Evolutionary conservation across 2,113 vertebrate species (phyloP).

Genomic region (Sceloporus tristichus): DNA sequence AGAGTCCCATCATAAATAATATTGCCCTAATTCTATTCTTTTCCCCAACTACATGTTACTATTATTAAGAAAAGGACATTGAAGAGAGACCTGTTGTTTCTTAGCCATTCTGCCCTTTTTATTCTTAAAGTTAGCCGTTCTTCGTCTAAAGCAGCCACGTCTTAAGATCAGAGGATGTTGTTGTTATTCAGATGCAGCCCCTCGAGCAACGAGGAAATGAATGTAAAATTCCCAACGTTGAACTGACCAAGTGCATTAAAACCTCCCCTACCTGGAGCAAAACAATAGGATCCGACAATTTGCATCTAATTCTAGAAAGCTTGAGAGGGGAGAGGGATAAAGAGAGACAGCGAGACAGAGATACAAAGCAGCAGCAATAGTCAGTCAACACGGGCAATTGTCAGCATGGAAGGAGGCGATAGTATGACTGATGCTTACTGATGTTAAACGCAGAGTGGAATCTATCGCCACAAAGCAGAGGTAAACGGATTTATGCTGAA

Average conservation of each 20-base stretch:
- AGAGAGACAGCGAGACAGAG: no score
- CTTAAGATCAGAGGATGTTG: slow-evolving; percentile 67
- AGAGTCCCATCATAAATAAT: slow-evolving; percentile 31
- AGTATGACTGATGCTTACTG: slow-evolving; percentile 4
- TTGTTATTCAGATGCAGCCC: slow-evolving; percentile 65
- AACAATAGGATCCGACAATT: not conserved
- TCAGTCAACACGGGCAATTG: not conserved
- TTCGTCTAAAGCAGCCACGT: slow-evolving; percentile 49
- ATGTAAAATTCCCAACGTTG: slow-evolving; percentile 58
- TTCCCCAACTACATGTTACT: slow-evolving; percentile 10
- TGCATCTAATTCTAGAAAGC: slow-evolving; percentile 49
- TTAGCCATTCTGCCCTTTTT: slow-evolving; percentile 7
- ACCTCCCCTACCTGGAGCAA: slow-evolving; percentile 32
- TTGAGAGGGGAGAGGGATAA: not conserved
- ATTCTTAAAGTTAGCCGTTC: slow-evolving; percentile 31
- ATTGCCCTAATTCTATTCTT: slow-evolving; percentile 36
- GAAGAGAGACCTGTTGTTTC: slow-evolving; percentile 15
- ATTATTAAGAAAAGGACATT: slow-evolving; percentile 39
- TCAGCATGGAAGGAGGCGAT: not conserved
- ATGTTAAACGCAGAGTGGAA: slow-evolving; percentile 47
- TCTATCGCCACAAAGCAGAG: slow-evolving; percentile 52
- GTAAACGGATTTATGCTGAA: slow-evolving; percentile 63
- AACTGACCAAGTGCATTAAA: slow-evolving; percentile 44
- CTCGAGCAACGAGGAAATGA: slow-evolving; percentile 64
- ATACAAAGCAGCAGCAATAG: slow-evolving; percentile 30